Conservation (phyloP, 2,888 invertebrate species). For the Phania funesta region DNA sequence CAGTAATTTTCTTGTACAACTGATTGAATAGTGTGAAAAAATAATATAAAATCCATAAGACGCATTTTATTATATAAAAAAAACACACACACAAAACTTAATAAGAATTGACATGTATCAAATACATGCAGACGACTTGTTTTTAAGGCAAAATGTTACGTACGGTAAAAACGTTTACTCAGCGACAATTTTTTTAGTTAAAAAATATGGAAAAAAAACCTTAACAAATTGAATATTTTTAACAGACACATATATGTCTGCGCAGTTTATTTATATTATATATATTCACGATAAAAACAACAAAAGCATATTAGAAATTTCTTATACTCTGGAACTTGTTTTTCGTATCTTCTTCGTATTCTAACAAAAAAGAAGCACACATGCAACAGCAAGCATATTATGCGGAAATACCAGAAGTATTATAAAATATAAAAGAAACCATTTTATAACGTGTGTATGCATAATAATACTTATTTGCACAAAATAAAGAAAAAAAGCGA, state of each 20-base stretch:
- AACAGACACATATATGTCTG: slow-evolving; percentile 10
- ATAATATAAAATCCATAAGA: neutral
- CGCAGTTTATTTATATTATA: neutral
- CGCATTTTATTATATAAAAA: neutral
- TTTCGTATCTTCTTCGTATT: neutral
- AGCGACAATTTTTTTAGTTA: neutral
- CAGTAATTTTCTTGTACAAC: neutral
- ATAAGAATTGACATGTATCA: slow-evolving; percentile 30
- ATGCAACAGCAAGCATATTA: neutral
- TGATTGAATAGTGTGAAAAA: slow-evolving; percentile 24
- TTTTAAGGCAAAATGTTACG: neutral
- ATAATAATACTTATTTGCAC: neutral
- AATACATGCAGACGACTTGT: too few relatives aligned
- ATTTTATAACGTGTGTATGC: neutral
- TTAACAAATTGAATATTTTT: neutral
- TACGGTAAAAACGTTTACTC: neutral
- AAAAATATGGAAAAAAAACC: neutral
- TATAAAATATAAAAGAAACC: neutral
- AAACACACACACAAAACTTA: neutral
- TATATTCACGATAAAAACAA: neutral
- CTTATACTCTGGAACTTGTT: neutral
- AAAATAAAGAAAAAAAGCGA: neutral
- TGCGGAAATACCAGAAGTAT: slow-evolving; percentile 13
- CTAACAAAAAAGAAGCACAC: neutral
- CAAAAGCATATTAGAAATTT: neutral